Evolutionary conservation across 1,140 invertebrate genomes (phyloP).

Genomic region (Tetranychus urticae): DNA sequence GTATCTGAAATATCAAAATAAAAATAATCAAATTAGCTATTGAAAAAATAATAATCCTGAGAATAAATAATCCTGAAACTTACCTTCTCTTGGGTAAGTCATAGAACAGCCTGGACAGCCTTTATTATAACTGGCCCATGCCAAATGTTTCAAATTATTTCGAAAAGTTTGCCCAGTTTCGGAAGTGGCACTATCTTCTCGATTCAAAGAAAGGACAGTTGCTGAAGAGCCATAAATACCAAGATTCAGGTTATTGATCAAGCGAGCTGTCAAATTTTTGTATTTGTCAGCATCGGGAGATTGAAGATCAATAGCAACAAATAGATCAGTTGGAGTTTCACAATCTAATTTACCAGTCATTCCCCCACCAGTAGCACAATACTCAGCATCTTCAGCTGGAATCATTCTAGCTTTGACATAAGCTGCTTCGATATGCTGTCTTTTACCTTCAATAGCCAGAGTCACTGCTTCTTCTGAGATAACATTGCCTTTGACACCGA

Average conservation of each 20-base stretch:
- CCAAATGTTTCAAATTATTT: not conserved
- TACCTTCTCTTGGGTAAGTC: not conserved
- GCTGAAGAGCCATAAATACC: not conserved
- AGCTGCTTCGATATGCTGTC: not conserved
- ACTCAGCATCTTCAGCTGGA: not conserved
- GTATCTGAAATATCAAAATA: not conserved
- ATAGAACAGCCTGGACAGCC: not conserved
- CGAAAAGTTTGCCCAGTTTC: not conserved
- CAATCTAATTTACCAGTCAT: not conserved
- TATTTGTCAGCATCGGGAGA: not conserved
- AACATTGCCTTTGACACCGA: not conserved
- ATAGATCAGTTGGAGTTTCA: conserved; percentile 7
- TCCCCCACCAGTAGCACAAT: not conserved
- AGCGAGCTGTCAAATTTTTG: not conserved
- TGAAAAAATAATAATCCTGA: not conserved
- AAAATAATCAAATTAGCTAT: not conserved
- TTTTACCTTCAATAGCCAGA: not conserved
- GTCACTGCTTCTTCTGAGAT: not conserved
- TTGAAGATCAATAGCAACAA: conserved; percentile 3
- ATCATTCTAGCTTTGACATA: not conserved
- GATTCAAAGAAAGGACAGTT: not conserved
- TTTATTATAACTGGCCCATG: not conserved
- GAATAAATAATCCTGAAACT: not conserved
- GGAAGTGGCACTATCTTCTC: not conserved
- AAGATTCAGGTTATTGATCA: not conserved